These are phyloP conservation scores for Peromyscus polionotus DNA, from an alignment of 2,113 vertebrate genomes.

Conservation along the genomic window DNA sequence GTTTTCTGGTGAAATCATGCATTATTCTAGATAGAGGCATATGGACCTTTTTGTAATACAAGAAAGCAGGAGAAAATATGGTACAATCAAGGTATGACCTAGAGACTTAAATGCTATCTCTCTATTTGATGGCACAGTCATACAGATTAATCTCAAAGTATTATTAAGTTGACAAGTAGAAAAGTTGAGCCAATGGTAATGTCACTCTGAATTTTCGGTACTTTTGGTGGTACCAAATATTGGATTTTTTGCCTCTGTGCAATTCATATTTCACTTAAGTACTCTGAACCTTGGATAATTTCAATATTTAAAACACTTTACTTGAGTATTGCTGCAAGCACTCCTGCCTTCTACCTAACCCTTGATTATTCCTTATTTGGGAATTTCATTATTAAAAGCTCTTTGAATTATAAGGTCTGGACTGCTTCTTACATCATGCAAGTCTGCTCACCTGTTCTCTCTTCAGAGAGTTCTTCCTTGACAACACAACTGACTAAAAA, in stretches of 20 bases:
- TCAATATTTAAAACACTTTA: not conserved
- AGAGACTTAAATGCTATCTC: not conserved
- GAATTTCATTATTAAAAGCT: not conserved
- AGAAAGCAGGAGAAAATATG: not conserved
- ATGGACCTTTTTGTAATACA: slow-evolving; percentile 2
- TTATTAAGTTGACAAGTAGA: not conserved
- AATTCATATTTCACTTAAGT: not conserved
- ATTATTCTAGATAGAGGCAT: not conserved
- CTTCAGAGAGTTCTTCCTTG: not conserved
- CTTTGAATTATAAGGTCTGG: not conserved
- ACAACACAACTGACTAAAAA: not conserved
- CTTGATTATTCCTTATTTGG: not conserved
- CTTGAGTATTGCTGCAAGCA: not conserved
- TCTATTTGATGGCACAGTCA: not conserved
- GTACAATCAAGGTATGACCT: not conserved
- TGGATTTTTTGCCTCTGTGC: not conserved
- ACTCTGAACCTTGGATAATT: not conserved
- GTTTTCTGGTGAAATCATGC: not conserved
- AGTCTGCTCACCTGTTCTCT: not conserved
- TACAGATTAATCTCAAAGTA: not conserved
- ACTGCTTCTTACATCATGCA: not conserved
- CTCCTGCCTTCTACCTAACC: not conserved
- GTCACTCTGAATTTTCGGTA: not conserved
- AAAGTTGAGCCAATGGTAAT: not conserved
- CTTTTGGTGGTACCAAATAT: not conserved